Evolutionary conservation across 2,113 vertebrate species (phyloP), one percentile per base, ranked within the genome.

Genomic region (Stigmatopora argus): DNA sequence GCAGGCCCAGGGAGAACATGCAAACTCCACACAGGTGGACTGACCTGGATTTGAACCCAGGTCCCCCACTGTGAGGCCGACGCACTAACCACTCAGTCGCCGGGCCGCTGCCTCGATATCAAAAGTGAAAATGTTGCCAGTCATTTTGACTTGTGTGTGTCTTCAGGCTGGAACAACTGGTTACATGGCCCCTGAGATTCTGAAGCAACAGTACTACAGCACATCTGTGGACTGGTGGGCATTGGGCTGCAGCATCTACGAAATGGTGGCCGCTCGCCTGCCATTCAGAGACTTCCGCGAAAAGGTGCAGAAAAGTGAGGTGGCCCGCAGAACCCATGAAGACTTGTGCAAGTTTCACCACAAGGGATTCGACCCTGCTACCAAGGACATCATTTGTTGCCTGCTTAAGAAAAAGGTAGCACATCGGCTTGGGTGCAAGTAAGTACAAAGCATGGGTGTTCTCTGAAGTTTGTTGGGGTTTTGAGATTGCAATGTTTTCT

Each of bases 151-250:
- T 35, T 34, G 55, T 58, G 26, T 26, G 5, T 62, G 15, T 78
- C 38, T 68, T 57, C 67, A 95, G 94, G 94, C 94, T 80, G 95
- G 94, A 61, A 95, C 94, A 2, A 92, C 88, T 5, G 93, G 94
- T 45, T 96, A 96, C 74, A 95, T 97, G 94, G 93, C 94, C 65
- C 94, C 94, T 0, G 94, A 95, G 85, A 91, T 96, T 56, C 87
- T 95, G 66, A 92, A 81, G 65, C 92, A 94, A 48, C 92, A 91
- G 49, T 76, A 74, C 15, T 95, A 96, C 82, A 71, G 82, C 77
- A 94, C 85, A 2, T 91, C 93, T 0, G 94, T 93, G 84, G 94
- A 95, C 89, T 98, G 94, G 95, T 95, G 96, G 89, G 87, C 94
- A 7, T 86, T 95, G 86, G 94, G 94, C 9, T 96, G 93, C 77